Percentiles rank a stretch among this genome's conserved stretches.
These are phyloP conservation scores for Poecilia wingei DNA, from an alignment of 2,797 vertebrate species.

Conservation along the genomic window DNA sequence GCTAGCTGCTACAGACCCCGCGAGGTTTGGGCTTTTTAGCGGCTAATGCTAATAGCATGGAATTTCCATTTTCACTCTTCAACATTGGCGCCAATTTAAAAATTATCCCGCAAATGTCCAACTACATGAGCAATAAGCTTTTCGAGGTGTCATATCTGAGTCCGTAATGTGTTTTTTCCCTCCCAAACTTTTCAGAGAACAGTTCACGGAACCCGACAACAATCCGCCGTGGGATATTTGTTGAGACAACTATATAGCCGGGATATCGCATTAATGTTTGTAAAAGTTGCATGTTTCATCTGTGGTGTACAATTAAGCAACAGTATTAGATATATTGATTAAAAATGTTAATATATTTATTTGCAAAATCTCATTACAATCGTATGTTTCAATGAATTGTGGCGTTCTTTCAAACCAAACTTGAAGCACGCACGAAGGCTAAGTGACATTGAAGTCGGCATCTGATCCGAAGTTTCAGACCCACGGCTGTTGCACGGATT, in stretches of 20 bases:
- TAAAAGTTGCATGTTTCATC: constrained; percentile 47
- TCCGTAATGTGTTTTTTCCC: constrained; percentile 2
- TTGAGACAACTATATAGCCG: constrained; percentile 9
- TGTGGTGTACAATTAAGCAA: not conserved
- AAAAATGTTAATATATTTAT: not conserved
- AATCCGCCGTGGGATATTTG: not conserved
- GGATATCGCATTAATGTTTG: not conserved
- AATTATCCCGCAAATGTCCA: not conserved
- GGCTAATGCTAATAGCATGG: constrained; percentile 45
- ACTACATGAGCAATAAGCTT: not conserved
- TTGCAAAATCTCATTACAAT: constrained; percentile 9
- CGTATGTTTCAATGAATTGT: constrained; percentile 24
- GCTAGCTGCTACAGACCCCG: constrained; percentile 31
- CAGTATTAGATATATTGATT: not conserved
- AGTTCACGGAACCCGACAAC: constrained; percentile 10
- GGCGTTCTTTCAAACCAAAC: constrained; percentile 29
- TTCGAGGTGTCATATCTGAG: not conserved
- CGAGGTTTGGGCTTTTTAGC: constrained; percentile 20
- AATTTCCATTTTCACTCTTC: constrained; percentile 28
- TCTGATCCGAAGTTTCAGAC: not conserved
- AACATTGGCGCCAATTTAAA: constrained; percentile 20
- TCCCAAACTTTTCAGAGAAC: constrained; percentile 34
- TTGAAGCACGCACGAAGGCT: constrained; percentile 38
- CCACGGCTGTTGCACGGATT: not conserved
- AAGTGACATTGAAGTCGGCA: not conserved